phyloP scores from a whole-genome alignment of 2,113 vertebrate genomes.

The Oryzias celebensis region DNA sequence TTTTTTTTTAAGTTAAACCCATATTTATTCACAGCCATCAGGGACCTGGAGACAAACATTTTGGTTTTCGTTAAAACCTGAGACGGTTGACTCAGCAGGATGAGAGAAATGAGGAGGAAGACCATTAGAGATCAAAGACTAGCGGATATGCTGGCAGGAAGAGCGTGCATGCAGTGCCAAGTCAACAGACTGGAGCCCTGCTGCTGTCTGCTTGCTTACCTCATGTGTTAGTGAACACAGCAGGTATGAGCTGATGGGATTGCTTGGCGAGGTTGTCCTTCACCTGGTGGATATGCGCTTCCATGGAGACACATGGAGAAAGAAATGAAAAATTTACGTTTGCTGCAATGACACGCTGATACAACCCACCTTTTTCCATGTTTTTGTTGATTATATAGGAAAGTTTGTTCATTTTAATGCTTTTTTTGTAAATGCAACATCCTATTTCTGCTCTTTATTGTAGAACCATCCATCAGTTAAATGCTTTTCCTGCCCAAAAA shows the following conservation, averaged over 20 bases:
- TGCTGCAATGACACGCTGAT: not conserved
- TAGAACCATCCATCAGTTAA: no score
- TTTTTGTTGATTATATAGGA: not conserved
- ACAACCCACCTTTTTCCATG: not conserved
- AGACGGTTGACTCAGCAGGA: conserved; percentile 40
- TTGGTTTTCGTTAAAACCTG: conserved; percentile 21
- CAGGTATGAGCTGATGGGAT: conserved; percentile 68
- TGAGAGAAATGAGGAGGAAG: conserved; percentile 28
- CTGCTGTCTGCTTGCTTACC: conserved; percentile 51
- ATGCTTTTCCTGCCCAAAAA: no score
- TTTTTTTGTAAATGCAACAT: no score
- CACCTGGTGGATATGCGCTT: conserved; percentile 68
- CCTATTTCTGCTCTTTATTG: no score
- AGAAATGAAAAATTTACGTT: conserved; percentile 3
- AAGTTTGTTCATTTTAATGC: no score
- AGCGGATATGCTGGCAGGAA: conserved; percentile 42
- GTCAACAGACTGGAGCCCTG: conserved; percentile 47
- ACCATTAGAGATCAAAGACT: conserved; percentile 61
- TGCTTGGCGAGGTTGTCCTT: conserved; percentile 56
- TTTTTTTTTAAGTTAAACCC: not conserved
- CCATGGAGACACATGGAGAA: conserved; percentile 18
- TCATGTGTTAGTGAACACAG: conserved; percentile 75
- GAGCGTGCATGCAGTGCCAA: conserved; percentile 25
- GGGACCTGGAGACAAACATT: not conserved
- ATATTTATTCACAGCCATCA: not conserved